Base-by-base conservation (phyloP, 2,113 vertebrate genomes). In the Engraulis encrasicolus region DNA sequence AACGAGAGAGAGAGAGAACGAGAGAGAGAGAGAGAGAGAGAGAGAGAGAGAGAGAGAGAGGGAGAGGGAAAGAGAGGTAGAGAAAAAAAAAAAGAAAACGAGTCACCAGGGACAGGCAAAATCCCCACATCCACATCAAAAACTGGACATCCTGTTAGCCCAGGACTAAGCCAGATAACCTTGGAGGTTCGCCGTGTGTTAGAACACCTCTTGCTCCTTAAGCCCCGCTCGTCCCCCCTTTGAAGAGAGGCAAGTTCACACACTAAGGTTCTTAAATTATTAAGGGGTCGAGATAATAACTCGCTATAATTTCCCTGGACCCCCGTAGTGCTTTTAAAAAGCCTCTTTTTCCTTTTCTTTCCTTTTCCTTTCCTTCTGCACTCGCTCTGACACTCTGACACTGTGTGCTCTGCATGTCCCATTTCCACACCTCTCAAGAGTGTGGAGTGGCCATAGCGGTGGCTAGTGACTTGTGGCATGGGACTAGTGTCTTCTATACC, bases 111-210 rank as follows among this genome's bases (percentile, higher is more conserved):
- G 83, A 88, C 58, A n/a, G 27, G 52, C 81, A 86, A 50, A 89
- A 86, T 87, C 86, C n/a, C 88, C 82, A 85, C 89, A 89, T 90
- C 89, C n/a, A n/a, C n/a, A n/a, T n/a, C n/a, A n/a, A 90, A 87
- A 90, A 90, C 87, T 90, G 89, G 90, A 90, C 90, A 90, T 88
- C 87, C 86, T 91, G 89, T 90, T 92, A 91, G 91, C 89, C n/a
- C 88, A 92, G 88, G 85, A 89, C 91, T 90, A 90, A 90, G 81
- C 84, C 89, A 90, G 87, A 89, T 91, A 88, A 89, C 89, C 90
- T 87, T 86, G 89, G 85, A 86, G 85, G n/a, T 87, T 85, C 84
- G 40, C 80, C 3, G 38, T 14, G 86, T 81, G 84, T 91, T 89
- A 88, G 79, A 91, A 87, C 86, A 86, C 83, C 81, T 45, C 85